These are phyloP conservation scores for Protobothrops flavoviridis DNA, from an alignment of 2,113 vertebrate genomes.

Conservation along the genomic window DNA sequence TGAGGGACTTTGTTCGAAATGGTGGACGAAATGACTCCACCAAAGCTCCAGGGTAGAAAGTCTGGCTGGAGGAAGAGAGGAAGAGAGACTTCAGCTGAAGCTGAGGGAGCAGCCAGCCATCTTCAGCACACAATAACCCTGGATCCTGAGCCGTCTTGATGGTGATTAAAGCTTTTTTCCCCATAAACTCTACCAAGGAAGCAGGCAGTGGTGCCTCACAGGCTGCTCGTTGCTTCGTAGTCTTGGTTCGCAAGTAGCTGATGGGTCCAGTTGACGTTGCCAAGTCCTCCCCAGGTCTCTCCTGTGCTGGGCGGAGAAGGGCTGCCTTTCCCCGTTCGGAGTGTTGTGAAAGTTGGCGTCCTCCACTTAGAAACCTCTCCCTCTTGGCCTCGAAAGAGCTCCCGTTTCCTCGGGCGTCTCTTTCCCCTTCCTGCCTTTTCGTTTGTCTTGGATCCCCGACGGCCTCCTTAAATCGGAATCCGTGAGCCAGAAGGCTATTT, in stretches of 20 bases:
- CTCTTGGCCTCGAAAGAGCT: not conserved
- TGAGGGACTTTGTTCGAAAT: not conserved
- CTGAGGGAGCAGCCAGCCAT: accelerated
- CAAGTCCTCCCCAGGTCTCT: not conserved
- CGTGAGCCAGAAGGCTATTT: not conserved
- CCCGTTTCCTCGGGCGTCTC: conserved; percentile 7
- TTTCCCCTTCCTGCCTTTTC: not conserved
- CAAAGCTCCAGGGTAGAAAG: too few relatives aligned
- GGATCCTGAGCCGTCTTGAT: not conserved
- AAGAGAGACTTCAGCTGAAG: not conserved
- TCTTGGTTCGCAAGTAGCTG: too few relatives aligned
- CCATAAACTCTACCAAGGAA: not conserved
- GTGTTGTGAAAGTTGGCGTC: not conserved
- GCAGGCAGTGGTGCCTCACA: not conserved
- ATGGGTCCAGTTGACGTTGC: not conserved
- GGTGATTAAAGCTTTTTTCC: not conserved
- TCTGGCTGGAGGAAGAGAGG: too few relatives aligned
- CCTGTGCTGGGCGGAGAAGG: not conserved
- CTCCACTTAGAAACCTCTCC: not conserved
- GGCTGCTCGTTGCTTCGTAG: too few relatives aligned
- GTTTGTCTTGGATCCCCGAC: not conserved
- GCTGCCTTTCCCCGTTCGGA: not conserved
- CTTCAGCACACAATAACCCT: not conserved
- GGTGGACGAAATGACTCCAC: not conserved
- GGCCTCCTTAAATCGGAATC: not conserved